Evolutionary conservation across 2,888 invertebrate species (phyloP).

Genomic region (Chorisops tibialis): DNA sequence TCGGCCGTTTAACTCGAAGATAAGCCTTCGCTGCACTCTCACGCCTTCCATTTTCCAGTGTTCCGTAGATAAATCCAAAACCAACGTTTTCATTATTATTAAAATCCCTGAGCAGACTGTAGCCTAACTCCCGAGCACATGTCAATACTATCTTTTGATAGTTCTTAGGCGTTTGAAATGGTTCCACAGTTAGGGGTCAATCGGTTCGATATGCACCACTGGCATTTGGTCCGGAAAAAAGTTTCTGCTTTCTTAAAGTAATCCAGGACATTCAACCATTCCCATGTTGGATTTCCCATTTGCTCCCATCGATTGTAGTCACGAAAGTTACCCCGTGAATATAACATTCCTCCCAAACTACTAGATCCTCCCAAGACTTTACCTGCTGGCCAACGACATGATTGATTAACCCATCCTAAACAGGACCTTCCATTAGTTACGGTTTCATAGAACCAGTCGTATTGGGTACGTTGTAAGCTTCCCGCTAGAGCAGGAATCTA

Average conservation of each 20-base stretch:
- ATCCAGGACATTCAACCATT: slow-evolving; percentile 63
- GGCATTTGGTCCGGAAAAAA: slow-evolving; percentile 60
- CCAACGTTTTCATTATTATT: slow-evolving; percentile 72
- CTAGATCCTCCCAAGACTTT: slow-evolving; percentile 73
- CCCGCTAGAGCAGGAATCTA: slow-evolving; percentile 41
- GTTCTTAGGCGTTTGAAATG: slow-evolving; percentile 64
- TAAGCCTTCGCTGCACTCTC: slow-evolving; percentile 77
- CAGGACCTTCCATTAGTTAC: slow-evolving; percentile 40
- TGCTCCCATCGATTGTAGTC: slow-evolving; percentile 77
- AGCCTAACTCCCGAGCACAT: slow-evolving; percentile 63
- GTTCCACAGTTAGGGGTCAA: slow-evolving; percentile 67
- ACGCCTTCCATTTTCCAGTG: slow-evolving; percentile 66
- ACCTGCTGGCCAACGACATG: slow-evolving; percentile 68
- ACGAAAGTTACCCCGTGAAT: slow-evolving; percentile 69
- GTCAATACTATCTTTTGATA: slow-evolving; percentile 60
- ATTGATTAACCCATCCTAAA: slow-evolving; percentile 40
- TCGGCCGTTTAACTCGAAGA: slow-evolving; percentile 46
- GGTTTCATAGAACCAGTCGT: slow-evolving; percentile 43
- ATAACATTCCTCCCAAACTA: slow-evolving; percentile 79
- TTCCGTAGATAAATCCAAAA: slow-evolving; percentile 68
- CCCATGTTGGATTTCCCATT: slow-evolving; percentile 69
- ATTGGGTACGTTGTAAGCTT: slow-evolving; percentile 37
- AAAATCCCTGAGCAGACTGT: slow-evolving; percentile 59
- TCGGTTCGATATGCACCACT: slow-evolving; percentile 57
- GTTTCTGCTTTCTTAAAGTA: slow-evolving; percentile 82